These are phyloP conservation scores for Xylota sylvarum DNA, from an alignment of 2,888 invertebrate genomes.

Conservation along the genomic window DNA sequence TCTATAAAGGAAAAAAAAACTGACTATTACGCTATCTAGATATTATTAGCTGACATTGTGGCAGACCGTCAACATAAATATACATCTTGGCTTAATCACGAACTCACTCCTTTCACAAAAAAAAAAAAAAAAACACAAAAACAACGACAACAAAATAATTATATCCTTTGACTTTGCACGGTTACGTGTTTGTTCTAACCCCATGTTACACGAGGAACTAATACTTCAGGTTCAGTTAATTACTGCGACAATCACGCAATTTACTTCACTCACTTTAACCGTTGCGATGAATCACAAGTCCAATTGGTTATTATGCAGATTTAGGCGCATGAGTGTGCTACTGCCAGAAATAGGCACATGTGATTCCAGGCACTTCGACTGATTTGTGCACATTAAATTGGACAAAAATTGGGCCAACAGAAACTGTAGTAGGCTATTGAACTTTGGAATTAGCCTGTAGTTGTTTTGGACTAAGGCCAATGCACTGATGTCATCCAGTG, in stretches of 20 bases:
- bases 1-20: neutral
- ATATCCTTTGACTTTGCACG: slow-evolving; percentile 5
- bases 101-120: neutral
- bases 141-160: neutral
- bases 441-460: slow-evolving; percentile 13
- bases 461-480: slow-evolving; percentile 39
- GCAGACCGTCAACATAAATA: slow-evolving; percentile 26
- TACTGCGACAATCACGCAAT: slow-evolving; percentile 71
- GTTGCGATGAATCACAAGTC: slow-evolving; percentile 54
- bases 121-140: neutral
- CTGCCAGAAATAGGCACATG: slow-evolving; percentile 37
- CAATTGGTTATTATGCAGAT: slow-evolving; percentile 53
- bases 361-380: neutral
- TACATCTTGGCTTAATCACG: slow-evolving; percentile 13
- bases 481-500: slow-evolving; percentile 21
- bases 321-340: slow-evolving; percentile 54
- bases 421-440: slow-evolving; percentile 24
- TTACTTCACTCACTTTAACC: slow-evolving; percentile 29
- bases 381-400: slow-evolving; percentile 12
- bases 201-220: slow-evolving; percentile 6
- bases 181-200: slow-evolving; percentile 16
- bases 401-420: neutral
- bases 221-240: slow-evolving; percentile 52
- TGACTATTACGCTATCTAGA: slow-evolving; percentile 42
- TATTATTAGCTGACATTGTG: slow-evolving; percentile 57